Evolutionary conservation across 2,113 vertebrate species (phyloP), one percentile per base, ranked within the genome.

Genomic region (Brachypteracias leptosomus): DNA sequence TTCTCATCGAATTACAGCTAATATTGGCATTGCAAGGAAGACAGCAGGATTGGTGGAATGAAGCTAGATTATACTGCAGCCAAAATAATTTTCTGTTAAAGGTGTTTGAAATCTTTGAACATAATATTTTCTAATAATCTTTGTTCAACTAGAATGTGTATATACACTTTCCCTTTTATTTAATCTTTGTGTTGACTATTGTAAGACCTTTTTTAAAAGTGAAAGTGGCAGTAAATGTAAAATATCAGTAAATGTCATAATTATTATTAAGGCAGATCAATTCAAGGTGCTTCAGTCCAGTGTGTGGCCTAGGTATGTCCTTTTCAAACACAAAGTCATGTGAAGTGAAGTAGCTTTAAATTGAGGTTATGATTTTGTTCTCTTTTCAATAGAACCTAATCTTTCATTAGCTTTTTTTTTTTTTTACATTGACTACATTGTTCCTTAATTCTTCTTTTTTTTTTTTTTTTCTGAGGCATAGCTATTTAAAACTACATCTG

Each of bases 1-100:
- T 93, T 95, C 85, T 92, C 61, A 90, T 77, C 1, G 18, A 94
- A 87, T 92, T 93, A 90, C 42, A 74, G 20, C 31, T 86, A 88
- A 55, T 52, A 89, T 14, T 57, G 44, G 7, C 15, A 7, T n/a
- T 70, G 49, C 78, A 21, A 87, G 54, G 65, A 84, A 72, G 21
- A 84, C 16, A 94, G 6, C 3, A 36, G 40, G 19, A 31, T 7
- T 80, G 26, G 57, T 59, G 10, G 73, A 93, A 94, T 35, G 22
- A 67, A 61, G 26, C 9, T 63, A 74, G 33, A 38, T 58, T 73
- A 73, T 47, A 19, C 13, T 63, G 62, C 35, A 82, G 20, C 51
- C 59, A 63, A 74, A 70, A 57, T 44, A 77, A 35, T 31, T 85
- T 91, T 83, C 38, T 55, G 13, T 33, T 70, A 36, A 17, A 63